Evolutionary conservation across 2,797 vertebrate species (phyloP).

Genomic region (Urosaurus nigricauda): DNA sequence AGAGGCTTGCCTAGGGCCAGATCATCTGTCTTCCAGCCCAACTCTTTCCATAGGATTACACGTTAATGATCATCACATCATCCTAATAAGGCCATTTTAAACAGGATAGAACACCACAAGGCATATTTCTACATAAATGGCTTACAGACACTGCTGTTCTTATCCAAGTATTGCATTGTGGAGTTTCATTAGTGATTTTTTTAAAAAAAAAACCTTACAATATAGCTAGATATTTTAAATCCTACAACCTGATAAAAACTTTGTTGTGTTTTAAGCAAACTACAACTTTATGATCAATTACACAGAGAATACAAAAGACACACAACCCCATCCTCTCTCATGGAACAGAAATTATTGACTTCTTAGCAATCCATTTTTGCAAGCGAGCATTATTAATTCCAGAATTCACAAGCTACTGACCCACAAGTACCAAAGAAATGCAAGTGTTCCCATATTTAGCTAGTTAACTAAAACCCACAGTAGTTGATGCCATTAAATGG

Average conservation of each 20-base stretch:
- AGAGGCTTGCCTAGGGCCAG: not conserved
- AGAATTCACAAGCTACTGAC: constrained; percentile 25
- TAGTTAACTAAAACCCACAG: constrained; percentile 27
- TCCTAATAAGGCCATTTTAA: not conserved
- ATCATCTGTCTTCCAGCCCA: not conserved
- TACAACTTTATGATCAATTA: not conserved
- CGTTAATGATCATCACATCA: not conserved
- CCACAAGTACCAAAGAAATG: constrained; percentile 6
- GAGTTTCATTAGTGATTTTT: not conserved
- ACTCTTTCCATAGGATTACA: not conserved
- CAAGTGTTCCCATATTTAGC: constrained; percentile 18
- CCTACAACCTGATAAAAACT: not conserved
- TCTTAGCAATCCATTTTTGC: not conserved
- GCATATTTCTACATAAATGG: not conserved
- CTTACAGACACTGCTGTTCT: not conserved
- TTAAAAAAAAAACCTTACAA: constrained; percentile 1
- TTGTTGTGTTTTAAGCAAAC: not conserved
- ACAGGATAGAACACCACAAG: not conserved
- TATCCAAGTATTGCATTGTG: not conserved
- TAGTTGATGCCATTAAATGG: constrained; percentile 51
- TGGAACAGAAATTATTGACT: constrained; percentile 2
- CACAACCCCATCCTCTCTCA: constrained; percentile 17
- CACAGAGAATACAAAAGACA: not conserved
- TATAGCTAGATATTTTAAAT: not conserved
- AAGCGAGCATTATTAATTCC: constrained; percentile 5